phyloP scores from a whole-genome alignment of 2,113 vertebrate genomes.

The Eleginops maclovinus region DNA sequence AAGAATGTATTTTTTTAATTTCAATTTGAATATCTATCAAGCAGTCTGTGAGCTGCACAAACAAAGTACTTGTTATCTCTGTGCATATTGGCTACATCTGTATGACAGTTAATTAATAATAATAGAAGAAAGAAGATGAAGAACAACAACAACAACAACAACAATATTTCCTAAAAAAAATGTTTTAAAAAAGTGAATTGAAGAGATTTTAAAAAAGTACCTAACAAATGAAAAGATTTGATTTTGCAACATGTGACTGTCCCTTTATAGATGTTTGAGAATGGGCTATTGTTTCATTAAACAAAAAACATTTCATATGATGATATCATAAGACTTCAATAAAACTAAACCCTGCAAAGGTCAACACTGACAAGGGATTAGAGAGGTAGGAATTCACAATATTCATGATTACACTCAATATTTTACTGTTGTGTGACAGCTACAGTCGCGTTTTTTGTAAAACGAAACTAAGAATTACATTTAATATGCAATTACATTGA shows the following conservation, averaged over 20 bases:
- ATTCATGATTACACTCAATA: slow-evolving; percentile 25
- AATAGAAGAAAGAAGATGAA: neutral
- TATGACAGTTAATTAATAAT: neutral
- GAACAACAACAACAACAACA: too few relatives aligned
- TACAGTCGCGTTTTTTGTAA: neutral
- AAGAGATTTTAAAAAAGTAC: too few relatives aligned
- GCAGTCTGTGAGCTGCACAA: neutral
- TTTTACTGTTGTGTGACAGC: neutral
- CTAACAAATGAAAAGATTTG: too few relatives aligned
- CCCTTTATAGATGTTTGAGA: neutral
- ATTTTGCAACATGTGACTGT: neutral
- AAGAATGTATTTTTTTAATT: neutral
- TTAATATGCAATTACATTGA: neutral
- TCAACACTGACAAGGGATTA: slow-evolving; percentile 24
- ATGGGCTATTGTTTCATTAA: slow-evolving; percentile 16
- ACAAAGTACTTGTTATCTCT: neutral
- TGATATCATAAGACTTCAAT: slow-evolving; percentile 20
- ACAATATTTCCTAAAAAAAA: too few relatives aligned
- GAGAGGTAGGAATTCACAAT: neutral
- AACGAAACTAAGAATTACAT: neutral
- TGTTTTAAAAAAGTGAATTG: too few relatives aligned
- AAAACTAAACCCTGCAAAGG: slow-evolving; percentile 18
- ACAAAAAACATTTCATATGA: slow-evolving; percentile 10
- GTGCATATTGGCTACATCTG: neutral
- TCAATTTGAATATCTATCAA: neutral